Evolutionary conservation across 1,140 invertebrate genomes (phyloP).

Genomic region (Drosophila oshimai): DNA sequence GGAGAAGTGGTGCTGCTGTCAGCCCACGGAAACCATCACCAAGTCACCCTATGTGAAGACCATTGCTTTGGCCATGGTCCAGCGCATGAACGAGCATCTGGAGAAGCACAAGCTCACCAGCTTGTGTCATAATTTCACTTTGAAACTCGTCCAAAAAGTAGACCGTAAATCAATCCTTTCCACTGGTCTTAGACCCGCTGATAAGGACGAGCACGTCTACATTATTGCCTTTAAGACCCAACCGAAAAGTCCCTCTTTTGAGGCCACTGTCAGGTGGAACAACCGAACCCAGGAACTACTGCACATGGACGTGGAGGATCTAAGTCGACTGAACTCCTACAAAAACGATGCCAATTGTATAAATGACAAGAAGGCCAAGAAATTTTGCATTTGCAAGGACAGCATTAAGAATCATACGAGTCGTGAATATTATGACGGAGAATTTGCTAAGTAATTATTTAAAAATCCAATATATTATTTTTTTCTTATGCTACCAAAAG

Average conservation of each 20-base stretch:
- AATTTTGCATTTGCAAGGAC: constrained; percentile 81
- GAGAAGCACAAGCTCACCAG: not conserved
- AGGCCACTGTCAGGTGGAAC: constrained; percentile 84
- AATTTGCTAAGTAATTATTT: too few relatives aligned
- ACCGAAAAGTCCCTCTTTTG: constrained; percentile 83
- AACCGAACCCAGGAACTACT: constrained; percentile 16
- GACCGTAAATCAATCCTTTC: constrained; percentile 3
- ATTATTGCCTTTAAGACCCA: constrained; percentile 6
- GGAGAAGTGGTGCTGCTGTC: constrained; percentile 91
- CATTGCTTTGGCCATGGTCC: constrained; percentile 42
- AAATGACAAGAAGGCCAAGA: constrained; percentile 82
- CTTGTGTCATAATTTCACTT: constrained; percentile 6
- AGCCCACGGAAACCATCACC: constrained; percentile 79
- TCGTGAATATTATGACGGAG: too few relatives aligned
- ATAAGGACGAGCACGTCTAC: constrained; percentile 15
- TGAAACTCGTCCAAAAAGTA: not conserved
- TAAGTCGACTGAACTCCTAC: constrained; percentile 86
- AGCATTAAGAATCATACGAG: not conserved
- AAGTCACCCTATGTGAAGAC: not conserved
- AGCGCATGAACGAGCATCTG: constrained; percentile 76
- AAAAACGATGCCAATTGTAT: constrained; percentile 83
- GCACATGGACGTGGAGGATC: constrained; percentile 48
- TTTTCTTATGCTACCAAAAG: too few relatives aligned
- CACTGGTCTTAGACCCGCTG: not conserved
- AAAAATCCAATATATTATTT: too few relatives aligned